These are phyloP conservation scores for Thrips palmi DNA, from an alignment of 1,140 invertebrate species.

Conservation along the genomic window DNA sequence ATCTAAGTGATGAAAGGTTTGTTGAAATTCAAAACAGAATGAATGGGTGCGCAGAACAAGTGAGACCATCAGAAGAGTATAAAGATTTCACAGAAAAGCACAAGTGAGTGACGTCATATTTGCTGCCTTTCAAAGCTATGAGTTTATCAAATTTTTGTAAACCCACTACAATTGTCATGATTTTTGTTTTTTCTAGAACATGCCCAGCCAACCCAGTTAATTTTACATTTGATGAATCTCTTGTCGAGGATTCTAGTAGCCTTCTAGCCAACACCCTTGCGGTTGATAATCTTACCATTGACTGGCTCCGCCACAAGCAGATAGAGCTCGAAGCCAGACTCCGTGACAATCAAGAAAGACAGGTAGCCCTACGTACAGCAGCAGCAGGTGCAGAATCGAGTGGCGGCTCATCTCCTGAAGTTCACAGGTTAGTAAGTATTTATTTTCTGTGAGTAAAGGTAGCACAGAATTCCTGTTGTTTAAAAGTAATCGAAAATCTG, in stretches of 20 bases:
- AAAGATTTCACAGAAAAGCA: slow-evolving; percentile 66
- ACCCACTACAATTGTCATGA: background rate
- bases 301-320: slow-evolving; percentile 60
- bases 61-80: slow-evolving; percentile 64
- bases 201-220: slow-evolving; percentile 47
- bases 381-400: background rate
- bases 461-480: too few species aligned
- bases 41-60: slow-evolving; percentile 44
- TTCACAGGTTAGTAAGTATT: background rate
- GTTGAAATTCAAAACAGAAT: slow-evolving; percentile 50
- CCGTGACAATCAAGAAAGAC: slow-evolving; percentile 45
- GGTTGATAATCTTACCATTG: slow-evolving; percentile 78
- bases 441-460: too few species aligned
- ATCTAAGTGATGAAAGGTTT: slow-evolving; percentile 57
- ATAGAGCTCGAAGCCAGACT: slow-evolving; percentile 52
- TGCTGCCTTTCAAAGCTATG: background rate
- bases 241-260: slow-evolving; percentile 66
- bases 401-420: background rate
- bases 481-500: too few species aligned
- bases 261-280: slow-evolving; percentile 64
- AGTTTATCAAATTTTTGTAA: slow-evolving; percentile 7
- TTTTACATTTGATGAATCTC: slow-evolving; percentile 66
- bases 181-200: slow-evolving; percentile 32
- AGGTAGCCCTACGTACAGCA: slow-evolving; percentile 25
- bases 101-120: slow-evolving; percentile 34